Conservation (phyloP, 64 coral and sea anemone genomes). For the Montipora foliosa region DNA sequence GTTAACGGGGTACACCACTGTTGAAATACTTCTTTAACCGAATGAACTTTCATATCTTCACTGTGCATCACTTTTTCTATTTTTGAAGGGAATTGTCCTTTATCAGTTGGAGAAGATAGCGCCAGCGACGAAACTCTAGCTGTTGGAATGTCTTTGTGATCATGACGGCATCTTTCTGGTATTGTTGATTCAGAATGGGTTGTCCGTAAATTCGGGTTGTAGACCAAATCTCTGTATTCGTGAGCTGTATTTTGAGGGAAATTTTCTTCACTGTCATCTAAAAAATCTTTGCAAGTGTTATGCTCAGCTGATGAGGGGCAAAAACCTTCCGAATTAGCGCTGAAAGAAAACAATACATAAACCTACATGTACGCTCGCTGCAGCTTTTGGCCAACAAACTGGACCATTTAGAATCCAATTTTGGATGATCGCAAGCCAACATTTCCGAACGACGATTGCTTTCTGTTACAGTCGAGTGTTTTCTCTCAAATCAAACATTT, state of each 20-base stretch:
- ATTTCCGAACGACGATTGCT: too few species aligned
- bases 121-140: not conserved
- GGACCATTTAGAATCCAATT: too few species aligned
- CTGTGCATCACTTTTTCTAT: not conserved
- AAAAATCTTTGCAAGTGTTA: not conserved
- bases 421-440: too few species aligned
- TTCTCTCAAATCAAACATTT: too few species aligned
- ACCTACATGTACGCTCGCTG: too few species aligned
- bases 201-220: not conserved
- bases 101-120: not conserved
- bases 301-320: not conserved
- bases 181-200: not conserved
- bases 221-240: too few species aligned
- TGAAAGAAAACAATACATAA: not conserved
- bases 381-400: too few species aligned
- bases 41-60: not conserved
- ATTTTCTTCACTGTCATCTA: not conserved
- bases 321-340: not conserved
- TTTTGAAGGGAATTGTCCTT: not conserved
- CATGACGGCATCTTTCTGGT: not conserved
- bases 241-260: not conserved
- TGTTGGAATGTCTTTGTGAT: not conserved
- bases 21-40: not conserved
- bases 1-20: slow-evolving; percentile 34
- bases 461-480: too few species aligned